Evolutionary conservation across 2,888 invertebrate genomes (phyloP).

Genomic region (Sesia bembeciformis): DNA sequence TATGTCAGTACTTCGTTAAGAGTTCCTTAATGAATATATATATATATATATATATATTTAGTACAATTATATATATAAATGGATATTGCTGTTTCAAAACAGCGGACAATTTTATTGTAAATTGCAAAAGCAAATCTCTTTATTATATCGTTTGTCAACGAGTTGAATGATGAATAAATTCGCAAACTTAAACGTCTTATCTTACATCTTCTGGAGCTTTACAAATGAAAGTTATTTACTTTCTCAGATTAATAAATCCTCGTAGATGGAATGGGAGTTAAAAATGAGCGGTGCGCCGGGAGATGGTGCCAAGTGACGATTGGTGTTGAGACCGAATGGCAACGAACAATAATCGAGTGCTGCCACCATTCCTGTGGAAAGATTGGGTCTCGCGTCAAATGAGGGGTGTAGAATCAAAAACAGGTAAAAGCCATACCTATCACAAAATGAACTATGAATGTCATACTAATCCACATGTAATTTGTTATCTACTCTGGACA

Average conservation of each 20-base stretch:
- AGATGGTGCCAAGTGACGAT: slow-evolving; percentile 24
- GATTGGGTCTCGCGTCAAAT: not conserved
- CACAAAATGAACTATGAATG: too few relatives aligned
- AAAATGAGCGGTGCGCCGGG: slow-evolving; percentile 11
- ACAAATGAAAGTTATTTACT: not conserved
- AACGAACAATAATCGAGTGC: slow-evolving; percentile 25
- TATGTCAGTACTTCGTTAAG: too few relatives aligned
- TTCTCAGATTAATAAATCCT: slow-evolving; percentile 13
- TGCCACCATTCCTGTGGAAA: slow-evolving; percentile 20
- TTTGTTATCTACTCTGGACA: too few relatives aligned
- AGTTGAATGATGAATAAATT: not conserved
- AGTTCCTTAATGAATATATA: too few relatives aligned
- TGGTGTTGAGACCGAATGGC: slow-evolving; percentile 19
- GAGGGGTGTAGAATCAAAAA: too few relatives aligned
- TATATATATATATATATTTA: too few relatives aligned
- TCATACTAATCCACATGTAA: too few relatives aligned
- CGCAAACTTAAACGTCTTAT: slow-evolving; percentile 3
- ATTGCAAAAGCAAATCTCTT: too few relatives aligned
- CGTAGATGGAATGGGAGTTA: slow-evolving; percentile 16
- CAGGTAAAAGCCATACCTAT: too few relatives aligned
- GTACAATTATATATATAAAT: too few relatives aligned
- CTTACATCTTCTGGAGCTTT: not conserved
- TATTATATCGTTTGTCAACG: not conserved
- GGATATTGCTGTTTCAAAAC: too few relatives aligned
- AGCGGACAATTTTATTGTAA: too few relatives aligned